Conservation (phyloP, 2,888 invertebrate species). For the Cataglyphis rosenhaueri region DNA sequence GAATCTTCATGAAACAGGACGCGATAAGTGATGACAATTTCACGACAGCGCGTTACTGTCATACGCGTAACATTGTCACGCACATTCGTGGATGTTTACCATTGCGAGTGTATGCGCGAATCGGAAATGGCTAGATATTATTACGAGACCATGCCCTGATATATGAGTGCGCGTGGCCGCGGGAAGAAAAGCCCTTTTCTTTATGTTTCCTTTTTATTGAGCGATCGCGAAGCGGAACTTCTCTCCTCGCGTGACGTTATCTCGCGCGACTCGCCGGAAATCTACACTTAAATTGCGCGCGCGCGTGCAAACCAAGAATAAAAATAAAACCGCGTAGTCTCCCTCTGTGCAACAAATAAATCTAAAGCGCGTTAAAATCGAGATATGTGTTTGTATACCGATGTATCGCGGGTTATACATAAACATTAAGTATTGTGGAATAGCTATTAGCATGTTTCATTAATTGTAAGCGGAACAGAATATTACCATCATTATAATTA, state of each 20-base stretch:
- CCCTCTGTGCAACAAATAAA: conserved; percentile 36
- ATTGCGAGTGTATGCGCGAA: conserved; percentile 54
- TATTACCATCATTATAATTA: conserved; percentile 24
- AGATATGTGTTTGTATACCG: conserved; percentile 9
- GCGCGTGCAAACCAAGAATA: conserved; percentile 58
- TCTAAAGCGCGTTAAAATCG: conserved; percentile 36
- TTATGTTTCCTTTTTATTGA: conserved; percentile 56
- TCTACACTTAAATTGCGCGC: conserved; percentile 66
- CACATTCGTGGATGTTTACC: conserved; percentile 52
- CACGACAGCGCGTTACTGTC: background rate
- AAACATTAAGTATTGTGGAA: conserved; percentile 27
- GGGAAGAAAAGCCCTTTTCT: conserved; percentile 49
- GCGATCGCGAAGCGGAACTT: conserved; percentile 52
- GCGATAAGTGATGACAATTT: background rate
- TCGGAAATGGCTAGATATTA: conserved; percentile 74
- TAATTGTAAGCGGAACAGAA: conserved; percentile 1
- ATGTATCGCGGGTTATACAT: conserved; percentile 33
- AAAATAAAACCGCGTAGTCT: conserved; percentile 52
- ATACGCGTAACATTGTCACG: conserved; percentile 5
- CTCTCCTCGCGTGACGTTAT: conserved; percentile 44
- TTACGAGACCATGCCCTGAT: conserved; percentile 67
- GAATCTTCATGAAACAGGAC: background rate
- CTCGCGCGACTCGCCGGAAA: conserved; percentile 65
- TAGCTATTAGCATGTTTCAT: background rate
- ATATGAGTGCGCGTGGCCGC: conserved; percentile 57